Percentiles rank a stretch among this genome's conserved stretches.
Evolutionary conservation across 2,888 invertebrate genomes (phyloP).

Genomic region (Tanypteryx hageni): DNA sequence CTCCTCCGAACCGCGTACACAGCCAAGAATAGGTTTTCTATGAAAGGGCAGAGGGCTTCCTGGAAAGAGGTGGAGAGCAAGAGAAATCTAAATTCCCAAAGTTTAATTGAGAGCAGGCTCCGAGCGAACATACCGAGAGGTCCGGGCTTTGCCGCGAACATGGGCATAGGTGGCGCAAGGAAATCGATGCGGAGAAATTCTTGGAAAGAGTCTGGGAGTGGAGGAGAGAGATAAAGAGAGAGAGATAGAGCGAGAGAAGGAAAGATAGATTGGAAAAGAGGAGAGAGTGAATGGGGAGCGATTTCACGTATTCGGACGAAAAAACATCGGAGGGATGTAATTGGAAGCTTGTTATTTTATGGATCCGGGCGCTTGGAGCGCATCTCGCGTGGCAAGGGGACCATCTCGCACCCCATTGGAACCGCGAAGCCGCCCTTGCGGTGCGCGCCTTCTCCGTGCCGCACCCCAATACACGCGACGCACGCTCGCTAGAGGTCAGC

Average conservation of each 20-base stretch:
- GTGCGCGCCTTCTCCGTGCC: too few relatives aligned
- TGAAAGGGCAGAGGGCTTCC: background rate
- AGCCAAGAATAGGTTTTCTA: background rate
- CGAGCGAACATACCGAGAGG: background rate
- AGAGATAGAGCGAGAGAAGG: too few relatives aligned
- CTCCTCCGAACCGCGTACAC: background rate
- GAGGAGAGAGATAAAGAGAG: background rate
- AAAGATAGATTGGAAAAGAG: background rate
- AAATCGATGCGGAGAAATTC: background rate
- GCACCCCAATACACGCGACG: too few relatives aligned
- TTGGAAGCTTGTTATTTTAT: background rate
- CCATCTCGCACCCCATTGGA: too few relatives aligned
- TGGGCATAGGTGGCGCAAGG: background rate
- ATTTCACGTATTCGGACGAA: background rate
- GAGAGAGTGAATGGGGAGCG: background rate
- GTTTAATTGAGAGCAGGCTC: conserved; percentile 33
- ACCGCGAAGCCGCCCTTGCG: too few relatives aligned
- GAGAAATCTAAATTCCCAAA: conserved; percentile 17
- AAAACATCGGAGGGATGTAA: background rate
- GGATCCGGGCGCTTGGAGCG: background rate
- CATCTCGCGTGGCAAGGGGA: background rate
- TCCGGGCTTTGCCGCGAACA: background rate
- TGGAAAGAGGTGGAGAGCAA: background rate
- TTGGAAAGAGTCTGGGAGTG: background rate
- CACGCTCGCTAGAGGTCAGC: too few relatives aligned